These are phyloP conservation scores for Spinibarbus caldwelli DNA, from an alignment of 2,797 vertebrate genomes.

Conservation along the genomic window DNA sequence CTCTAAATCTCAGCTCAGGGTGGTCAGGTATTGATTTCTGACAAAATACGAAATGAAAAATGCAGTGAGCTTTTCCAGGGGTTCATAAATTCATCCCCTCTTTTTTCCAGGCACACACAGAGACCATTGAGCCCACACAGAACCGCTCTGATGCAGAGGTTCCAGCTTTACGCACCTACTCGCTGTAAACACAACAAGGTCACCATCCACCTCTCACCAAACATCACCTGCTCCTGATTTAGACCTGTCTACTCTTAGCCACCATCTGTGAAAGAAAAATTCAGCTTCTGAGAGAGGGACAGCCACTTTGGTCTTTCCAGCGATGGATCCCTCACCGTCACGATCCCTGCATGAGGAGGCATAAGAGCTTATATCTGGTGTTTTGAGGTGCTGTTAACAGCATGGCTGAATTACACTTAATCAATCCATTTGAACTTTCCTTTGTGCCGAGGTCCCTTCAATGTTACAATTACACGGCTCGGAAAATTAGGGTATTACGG, in stretches of 20 bases:
- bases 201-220: constrained; percentile 18
- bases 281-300: neutral
- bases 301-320: neutral
- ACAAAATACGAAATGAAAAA: constrained; percentile 56
- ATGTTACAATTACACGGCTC: constrained; percentile 51
- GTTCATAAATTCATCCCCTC: constrained; percentile 48
- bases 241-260: constrained; percentile 2
- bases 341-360: neutral
- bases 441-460: constrained; percentile 25
- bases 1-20: constrained; percentile 52
- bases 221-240: constrained; percentile 28
- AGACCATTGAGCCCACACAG: constrained; percentile 15
- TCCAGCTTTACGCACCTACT: constrained; percentile 17
- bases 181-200: constrained; percentile 37
- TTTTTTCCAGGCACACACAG: constrained; percentile 17
- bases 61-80: constrained; percentile 46
- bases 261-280: constrained; percentile 23
- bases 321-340: constrained; percentile 1
- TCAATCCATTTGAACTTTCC: constrained; percentile 51
- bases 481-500: constrained; percentile 44
- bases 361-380: constrained; percentile 24
- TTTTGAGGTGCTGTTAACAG: constrained; percentile 40
- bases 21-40: constrained; percentile 58
- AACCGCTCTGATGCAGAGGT: neutral
- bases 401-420: constrained; percentile 54